These are phyloP conservation scores for Callospermophilus lateralis DNA, from an alignment of 2,113 vertebrate species.

Conservation along the genomic window DNA sequence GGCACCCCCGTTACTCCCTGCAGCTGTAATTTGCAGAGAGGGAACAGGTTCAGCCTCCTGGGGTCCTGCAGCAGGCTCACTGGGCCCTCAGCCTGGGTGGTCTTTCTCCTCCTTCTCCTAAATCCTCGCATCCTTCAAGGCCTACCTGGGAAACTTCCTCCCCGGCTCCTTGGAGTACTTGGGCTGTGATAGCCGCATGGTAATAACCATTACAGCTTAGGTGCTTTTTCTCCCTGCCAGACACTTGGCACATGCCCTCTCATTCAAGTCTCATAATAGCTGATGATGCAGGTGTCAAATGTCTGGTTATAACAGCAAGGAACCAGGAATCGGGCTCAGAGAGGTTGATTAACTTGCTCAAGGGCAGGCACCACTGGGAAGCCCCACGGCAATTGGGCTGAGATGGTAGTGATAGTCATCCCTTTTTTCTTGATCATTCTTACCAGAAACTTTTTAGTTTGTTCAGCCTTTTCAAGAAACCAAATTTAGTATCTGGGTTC, in stretches of 20 bases:
- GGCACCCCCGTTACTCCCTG: neutral
- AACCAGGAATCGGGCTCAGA: neutral
- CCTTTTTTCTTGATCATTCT: neutral
- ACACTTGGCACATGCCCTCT: neutral
- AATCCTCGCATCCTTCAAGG: neutral
- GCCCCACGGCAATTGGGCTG: accelerated
- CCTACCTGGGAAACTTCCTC: neutral
- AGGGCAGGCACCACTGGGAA: neutral
- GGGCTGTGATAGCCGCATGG: neutral
- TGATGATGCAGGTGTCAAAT: no score
- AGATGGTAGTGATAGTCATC: neutral
- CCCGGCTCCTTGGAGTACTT: accelerated
- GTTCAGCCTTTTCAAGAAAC: neutral
- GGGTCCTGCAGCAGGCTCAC: neutral
- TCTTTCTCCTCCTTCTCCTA: neutral
- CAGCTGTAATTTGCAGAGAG: neutral
- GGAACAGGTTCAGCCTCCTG: neutral
- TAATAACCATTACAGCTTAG: neutral
- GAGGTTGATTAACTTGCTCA: neutral
- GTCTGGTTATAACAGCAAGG: neutral
- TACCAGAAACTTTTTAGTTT: neutral
- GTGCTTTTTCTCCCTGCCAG: neutral
- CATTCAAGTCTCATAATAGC: neutral
- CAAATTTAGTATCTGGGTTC: no score
- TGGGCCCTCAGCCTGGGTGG: neutral